Percentiles rank a stretch among this genome's conserved stretches.
Evolutionary conservation across 37 sponge, comb jelly and placozoan genomes (phyloP).

Genomic region (Ianthella basta): DNA sequence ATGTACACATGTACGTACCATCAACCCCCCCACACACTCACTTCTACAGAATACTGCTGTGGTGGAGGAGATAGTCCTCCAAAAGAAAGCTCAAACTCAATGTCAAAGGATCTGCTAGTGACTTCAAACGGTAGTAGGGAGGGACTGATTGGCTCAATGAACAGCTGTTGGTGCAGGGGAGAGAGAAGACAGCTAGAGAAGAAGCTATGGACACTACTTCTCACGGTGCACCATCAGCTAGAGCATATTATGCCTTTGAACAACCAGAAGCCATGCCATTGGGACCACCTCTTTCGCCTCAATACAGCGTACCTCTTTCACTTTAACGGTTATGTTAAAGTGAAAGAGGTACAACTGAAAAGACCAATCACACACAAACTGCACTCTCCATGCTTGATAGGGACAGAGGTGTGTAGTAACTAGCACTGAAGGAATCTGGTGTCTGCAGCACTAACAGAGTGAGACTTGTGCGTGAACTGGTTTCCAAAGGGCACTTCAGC

Average conservation of each 20-base stretch:
- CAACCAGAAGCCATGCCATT: too few species aligned
- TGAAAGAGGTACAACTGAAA: too few species aligned
- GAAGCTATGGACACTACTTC: background rate
- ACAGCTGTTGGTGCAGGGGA: background rate
- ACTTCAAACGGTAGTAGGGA: background rate
- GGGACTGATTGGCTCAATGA: background rate
- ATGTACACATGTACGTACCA: background rate
- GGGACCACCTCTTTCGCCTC: too few species aligned
- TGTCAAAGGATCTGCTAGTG: background rate
- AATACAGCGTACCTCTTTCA: too few species aligned
- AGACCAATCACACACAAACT: too few species aligned
- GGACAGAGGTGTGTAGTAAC: too few species aligned
- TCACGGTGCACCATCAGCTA: too few species aligned
- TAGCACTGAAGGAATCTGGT: too few species aligned
- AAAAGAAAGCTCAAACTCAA: conserved; percentile 11
- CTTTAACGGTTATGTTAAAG: too few species aligned
- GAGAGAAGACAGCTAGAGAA: background rate
- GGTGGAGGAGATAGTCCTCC: conserved; percentile 5
- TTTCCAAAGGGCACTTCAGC: conserved; percentile 30
- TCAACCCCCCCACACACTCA: background rate
- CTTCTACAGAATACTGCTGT: background rate
- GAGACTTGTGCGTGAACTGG: conserved; percentile 53
- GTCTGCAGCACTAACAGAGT: conserved; percentile 32
- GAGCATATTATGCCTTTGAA: too few species aligned
- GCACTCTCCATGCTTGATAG: too few species aligned